Evolutionary conservation across 2,113 vertebrate species (phyloP).

Genomic region (Ariopsis seemanni): DNA sequence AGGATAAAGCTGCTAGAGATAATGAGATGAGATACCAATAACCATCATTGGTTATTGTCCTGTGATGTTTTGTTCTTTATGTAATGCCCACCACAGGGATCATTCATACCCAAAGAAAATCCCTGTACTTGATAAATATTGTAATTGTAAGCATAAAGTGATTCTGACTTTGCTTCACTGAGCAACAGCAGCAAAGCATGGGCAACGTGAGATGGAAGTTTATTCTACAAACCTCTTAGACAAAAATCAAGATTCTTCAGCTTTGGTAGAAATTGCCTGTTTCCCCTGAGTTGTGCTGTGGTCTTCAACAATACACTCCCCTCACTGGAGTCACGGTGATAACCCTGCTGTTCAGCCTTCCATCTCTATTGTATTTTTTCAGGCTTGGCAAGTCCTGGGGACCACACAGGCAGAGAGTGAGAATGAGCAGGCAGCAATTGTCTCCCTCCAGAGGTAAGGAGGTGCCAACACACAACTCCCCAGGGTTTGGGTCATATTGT

Average conservation of each 20-base stretch:
- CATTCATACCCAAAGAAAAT: neutral
- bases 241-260: conserved; percentile 23
- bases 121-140: neutral
- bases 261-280: conserved; percentile 22
- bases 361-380: conserved; percentile 52
- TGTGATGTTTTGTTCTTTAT: too few species aligned
- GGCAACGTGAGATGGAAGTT: neutral
- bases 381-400: conserved; percentile 98
- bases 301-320: conserved; percentile 27
- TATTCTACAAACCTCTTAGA: neutral
- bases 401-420: conserved; percentile 98
- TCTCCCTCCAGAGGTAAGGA: conserved; percentile 95
- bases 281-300: conserved; percentile 17
- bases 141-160: neutral
- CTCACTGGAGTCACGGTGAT: conserved; percentile 43
- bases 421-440: conserved; percentile 95
- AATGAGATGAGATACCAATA: too few species aligned
- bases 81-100: too few species aligned
- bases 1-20: too few species aligned
- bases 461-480: conserved; percentile 53
- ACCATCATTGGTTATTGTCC: neutral
- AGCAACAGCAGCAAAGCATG: neutral
- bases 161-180: neutral
- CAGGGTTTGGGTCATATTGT: neutral
- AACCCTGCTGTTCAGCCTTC: conserved; percentile 47